Base-by-base conservation (phyloP, 2,888 invertebrate genomes). In the Drosophila atripex region DNA sequence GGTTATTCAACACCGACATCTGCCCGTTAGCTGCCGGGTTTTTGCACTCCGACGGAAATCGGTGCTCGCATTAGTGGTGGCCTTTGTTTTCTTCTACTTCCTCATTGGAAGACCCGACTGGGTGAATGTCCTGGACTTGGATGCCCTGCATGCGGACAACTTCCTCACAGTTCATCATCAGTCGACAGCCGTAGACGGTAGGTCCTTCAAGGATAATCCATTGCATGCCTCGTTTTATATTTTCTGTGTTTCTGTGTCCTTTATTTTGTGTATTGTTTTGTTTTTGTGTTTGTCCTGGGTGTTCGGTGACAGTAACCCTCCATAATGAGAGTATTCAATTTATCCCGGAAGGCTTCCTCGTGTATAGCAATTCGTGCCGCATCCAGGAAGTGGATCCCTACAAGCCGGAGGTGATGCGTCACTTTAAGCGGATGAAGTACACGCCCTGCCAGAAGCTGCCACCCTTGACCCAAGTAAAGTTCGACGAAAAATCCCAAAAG, bases 351-450 rank as follows among this genome's bases (percentile, higher is more conserved):
- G 92, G 91, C 66, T 92, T 89, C 78, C 85, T 92, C 38, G 92
- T 92, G 9, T 92, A 93, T 92, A 94, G 93, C 84, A 92, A 93
- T 39, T 93, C 92, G 83, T 95, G 95, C 80, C 93, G 93, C 83
- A 95, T 95, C 87, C 92, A 93, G 14, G 93, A 94, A 70, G 78
- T 94, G 63, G 93, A 94, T 85, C 93, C 94, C 5, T 93, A 94
- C 74, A 93, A 94, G 63, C 78, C 87, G 6, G 93, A 93, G 69
- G 92, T 93, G 12, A 93, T 92, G 89, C 90, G 92, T 64, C 93
- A 93, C 71, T 93, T 93, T 66, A 92, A 92, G 45, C 92, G 92
- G 23, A 91, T 92, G 63, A 92, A 92, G 61, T 94, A 93, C 74
- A 93, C 93, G 66, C 76, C 92, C 0, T 95, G 94, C 82, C 90